These are phyloP conservation scores for Rhopalosiphum maidis DNA, from an alignment of 1,140 invertebrate species.

Conservation along the genomic window DNA sequence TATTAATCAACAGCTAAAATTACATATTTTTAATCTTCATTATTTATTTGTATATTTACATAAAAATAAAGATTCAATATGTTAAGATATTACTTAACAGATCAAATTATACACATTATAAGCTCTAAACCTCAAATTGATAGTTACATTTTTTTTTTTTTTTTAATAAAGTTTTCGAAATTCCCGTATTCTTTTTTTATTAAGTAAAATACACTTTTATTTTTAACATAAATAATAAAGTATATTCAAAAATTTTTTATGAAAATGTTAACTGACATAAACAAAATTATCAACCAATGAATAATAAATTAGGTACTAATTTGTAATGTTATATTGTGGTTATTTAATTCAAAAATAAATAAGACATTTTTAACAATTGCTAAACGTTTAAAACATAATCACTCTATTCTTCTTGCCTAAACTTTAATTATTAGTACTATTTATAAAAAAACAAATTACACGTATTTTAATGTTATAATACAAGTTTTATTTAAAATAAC, in stretches of 20 bases:
- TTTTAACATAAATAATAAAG: not conserved
- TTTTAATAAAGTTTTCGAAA: conserved; percentile 5
- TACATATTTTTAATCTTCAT: not conserved
- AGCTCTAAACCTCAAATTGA: not conserved
- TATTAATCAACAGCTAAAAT: not conserved
- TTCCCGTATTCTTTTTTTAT: not conserved
- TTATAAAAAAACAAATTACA: not conserved
- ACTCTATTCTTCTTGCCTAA: not conserved
- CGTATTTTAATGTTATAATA: not conserved
- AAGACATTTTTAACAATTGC: not conserved
- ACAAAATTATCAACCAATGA: not conserved
- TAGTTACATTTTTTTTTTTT: not conserved
- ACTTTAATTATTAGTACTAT: not conserved
- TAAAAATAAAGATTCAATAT: not conserved
- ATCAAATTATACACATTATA: not conserved
- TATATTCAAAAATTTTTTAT: not conserved
- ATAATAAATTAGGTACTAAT: not conserved
- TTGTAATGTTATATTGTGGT: not conserved
- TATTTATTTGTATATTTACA: not conserved
- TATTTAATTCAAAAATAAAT: not conserved
- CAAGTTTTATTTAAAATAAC: not conserved
- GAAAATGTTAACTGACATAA: not conserved
- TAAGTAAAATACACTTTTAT: not conserved
- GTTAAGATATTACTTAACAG: not conserved
- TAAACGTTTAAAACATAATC: not conserved